Evolutionary conservation across 2,888 invertebrate species (phyloP), one percentile per base, ranked within the genome.

Genomic region (Germaria angustata): DNA sequence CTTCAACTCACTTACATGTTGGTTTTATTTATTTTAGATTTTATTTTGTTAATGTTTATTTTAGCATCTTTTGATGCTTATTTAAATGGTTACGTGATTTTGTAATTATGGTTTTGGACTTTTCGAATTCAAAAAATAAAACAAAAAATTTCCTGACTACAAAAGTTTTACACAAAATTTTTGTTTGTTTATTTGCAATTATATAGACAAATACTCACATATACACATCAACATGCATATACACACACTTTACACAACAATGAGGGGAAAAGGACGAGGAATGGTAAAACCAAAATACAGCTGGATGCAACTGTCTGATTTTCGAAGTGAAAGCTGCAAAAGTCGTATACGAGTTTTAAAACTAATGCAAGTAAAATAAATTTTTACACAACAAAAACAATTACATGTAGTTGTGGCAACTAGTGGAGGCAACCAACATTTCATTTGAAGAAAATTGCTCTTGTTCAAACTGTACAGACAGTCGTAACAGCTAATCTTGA

Each of bases 71-170:
- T 81, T 77, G 77, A 84, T 85, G 84, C 82, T 81, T 84, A 80
- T 84, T 81, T 85, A 83, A 85, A 85, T 84, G 85, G 83, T 81
- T 85, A 84, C 84, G 75, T 84, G 80, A 85, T 85, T 84, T 84
- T 79, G 85, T 80, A 84, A 85, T 84, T 85, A 84, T 78, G 83
- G 77, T 66, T 75, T 79, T 73, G 68, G 79, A 79, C 79, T 72
- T 69, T 77, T 72, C 22, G 55, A 57, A 63, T 55, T 34, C 13
- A 46, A 24, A 20, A 41, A 44, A 17, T 11, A 8, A 2, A 36
- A 24, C 44, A 59, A 34, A 34, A n/a, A 46, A 57, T 5, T 36
- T 75, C 9, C 55, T 24, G 34, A 34, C 55, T 44, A 44, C 13
- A 59, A 68, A 68, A 61, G 41, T 65, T 57, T 17, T 61, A 55